Conservation (phyloP, 2,797 vertebrate species). For the Astyanax mexicanus region DNA sequence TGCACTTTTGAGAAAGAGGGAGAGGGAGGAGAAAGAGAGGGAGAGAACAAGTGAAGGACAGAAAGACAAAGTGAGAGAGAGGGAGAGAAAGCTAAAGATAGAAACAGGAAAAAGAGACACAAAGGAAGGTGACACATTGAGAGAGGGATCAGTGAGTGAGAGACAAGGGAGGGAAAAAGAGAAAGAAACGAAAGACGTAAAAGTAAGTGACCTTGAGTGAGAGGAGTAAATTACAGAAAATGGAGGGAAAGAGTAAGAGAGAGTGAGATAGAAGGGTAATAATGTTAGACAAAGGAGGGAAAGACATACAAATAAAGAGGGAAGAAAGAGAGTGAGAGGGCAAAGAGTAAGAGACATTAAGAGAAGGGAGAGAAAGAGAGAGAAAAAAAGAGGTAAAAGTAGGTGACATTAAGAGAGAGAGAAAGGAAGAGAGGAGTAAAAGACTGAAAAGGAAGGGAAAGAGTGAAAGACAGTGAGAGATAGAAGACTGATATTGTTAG, state of each 20-base stretch:
- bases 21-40: slow-evolving; percentile 27
- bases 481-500: too few relatives aligned
- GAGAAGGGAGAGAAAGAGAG: not conserved
- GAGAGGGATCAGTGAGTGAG: too few relatives aligned
- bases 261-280: too few relatives aligned
- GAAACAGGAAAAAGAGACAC: too few relatives aligned
- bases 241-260: slow-evolving; percentile 32
- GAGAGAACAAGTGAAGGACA: not conserved
- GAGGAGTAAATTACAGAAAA: too few relatives aligned
- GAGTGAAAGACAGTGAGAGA: slow-evolving; percentile 70
- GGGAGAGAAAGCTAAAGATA: slow-evolving; percentile 64
- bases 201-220: too few relatives aligned
- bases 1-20: slow-evolving; percentile 2
- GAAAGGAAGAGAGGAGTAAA: slow-evolving; percentile 46
- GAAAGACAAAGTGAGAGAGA: slow-evolving; percentile 4
- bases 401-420: too few relatives aligned
- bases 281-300: not conserved
- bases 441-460: slow-evolving; percentile 62
- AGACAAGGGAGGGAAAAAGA: too few relatives aligned
- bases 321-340: not conserved
- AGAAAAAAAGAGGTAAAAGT: not conserved
- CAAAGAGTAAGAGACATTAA: slow-evolving; percentile 28
- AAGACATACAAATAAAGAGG: slow-evolving; percentile 11
- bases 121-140: too few relatives aligned
- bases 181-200: too few relatives aligned